Conservation (phyloP, 2,888 invertebrate species). For the Hypomecis atomaria region DNA sequence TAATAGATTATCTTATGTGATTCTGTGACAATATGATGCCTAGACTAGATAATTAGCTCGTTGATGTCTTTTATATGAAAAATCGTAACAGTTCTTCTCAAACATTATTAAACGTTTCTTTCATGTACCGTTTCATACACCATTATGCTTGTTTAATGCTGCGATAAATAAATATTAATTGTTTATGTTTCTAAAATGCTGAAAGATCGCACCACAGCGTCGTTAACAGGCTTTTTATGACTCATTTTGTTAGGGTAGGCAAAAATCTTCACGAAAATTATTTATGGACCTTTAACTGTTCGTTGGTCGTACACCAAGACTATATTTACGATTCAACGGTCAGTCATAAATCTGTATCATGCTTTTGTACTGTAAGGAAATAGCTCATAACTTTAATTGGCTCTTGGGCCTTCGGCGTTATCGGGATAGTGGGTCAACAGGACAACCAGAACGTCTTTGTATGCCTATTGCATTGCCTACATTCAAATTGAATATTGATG, state of each 20-base stretch:
- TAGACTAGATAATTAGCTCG: slow-evolving; percentile 9
- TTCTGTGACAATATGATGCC: background rate
- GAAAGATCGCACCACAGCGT: background rate
- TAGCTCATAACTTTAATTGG: slow-evolving; percentile 69
- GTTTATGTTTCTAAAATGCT: background rate
- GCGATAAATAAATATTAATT: background rate
- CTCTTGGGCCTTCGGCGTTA: slow-evolving; percentile 26
- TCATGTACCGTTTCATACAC: background rate
- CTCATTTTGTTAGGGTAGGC: slow-evolving; percentile 5
- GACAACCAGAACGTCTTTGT: slow-evolving; percentile 13
- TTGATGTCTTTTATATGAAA: slow-evolving; percentile 22
- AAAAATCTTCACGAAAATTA: slow-evolving; percentile 35
- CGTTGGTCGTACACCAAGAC: slow-evolving; percentile 45
- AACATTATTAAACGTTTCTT: background rate
- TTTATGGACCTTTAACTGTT: slow-evolving; percentile 44
- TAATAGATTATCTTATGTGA: too few relatives aligned
- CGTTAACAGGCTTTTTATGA: slow-evolving; percentile 6
- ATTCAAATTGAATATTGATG: background rate
- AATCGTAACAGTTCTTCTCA: background rate
- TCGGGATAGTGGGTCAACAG: slow-evolving; percentile 11
- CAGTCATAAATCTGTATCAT: slow-evolving; percentile 63
- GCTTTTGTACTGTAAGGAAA: slow-evolving; percentile 60
- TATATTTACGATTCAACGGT: slow-evolving; percentile 54
- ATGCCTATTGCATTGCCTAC: slow-evolving; percentile 9
- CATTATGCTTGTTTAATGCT: background rate